phyloP scores from a whole-genome alignment of 2,888 invertebrate species.

The Eueremaeus valkanovi region DNA sequence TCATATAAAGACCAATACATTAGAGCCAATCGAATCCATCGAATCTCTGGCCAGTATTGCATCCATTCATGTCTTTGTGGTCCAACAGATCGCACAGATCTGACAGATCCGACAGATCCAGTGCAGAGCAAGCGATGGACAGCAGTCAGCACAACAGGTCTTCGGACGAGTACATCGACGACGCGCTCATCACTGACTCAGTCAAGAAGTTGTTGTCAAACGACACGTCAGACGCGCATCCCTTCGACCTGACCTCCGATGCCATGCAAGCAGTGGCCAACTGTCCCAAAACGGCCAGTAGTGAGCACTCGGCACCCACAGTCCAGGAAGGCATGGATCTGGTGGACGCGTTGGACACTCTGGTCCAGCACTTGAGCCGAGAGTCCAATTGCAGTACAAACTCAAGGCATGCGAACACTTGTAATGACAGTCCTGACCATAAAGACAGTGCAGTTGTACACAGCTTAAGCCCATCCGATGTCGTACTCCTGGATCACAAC shows the following conservation, averaged over 20 bases:
- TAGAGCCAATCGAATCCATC: not conserved
- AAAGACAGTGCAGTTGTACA: not conserved
- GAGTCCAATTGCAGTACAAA: not conserved
- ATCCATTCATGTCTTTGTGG: conserved; percentile 6
- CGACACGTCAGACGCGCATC: not conserved
- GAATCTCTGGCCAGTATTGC: no score
- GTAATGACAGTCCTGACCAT: not conserved
- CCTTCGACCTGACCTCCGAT: conserved; percentile 14
- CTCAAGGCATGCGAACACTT: not conserved
- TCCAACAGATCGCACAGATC: no score
- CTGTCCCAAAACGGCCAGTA: not conserved
- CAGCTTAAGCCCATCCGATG: not conserved
- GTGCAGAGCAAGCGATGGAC: not conserved
- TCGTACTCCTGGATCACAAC: conserved; percentile 5
- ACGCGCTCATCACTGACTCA: conserved; percentile 28
- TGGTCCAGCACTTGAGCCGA: conserved; percentile 19
- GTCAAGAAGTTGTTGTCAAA: conserved; percentile 32
- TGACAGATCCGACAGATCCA: no score
- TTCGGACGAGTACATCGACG: not conserved
- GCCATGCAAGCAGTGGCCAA: not conserved
- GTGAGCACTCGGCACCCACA: not conserved
- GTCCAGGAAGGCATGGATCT: conserved; percentile 31
- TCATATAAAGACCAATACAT: not conserved
- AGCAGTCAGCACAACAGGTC: not conserved
- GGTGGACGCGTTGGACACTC: conserved; percentile 36